Base-by-base conservation (phyloP, 2,888 invertebrate species). In the Euplexia lucipara region DNA sequence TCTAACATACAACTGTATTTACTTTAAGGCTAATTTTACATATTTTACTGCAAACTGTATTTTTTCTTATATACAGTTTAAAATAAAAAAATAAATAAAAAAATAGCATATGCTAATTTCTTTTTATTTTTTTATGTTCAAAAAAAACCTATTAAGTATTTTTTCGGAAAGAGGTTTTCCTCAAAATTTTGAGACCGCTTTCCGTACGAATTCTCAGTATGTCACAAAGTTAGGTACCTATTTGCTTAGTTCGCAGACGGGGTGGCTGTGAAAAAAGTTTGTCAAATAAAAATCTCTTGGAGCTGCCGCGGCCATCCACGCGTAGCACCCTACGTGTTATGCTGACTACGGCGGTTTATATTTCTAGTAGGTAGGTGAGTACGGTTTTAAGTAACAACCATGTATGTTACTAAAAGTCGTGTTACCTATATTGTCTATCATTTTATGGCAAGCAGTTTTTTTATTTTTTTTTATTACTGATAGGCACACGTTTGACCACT, bases 181-280 rank as follows among this genome's bases (percentile, higher is more conserved):
- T 12, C 16, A 16, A 7, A n/a, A 16, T 39, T 10, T n/a, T 22
- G 12, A 41, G 9, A 10, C 32, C 22, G 61, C 16, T 62, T 16
- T 62, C 58, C 44, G 16, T 58, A 49, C 60, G 59, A 18, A 32
- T 32, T 1, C 2, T 0, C 86, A 14, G 84, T 89, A 71, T 87
- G 88, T 88, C 66, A 61, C 70, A 60, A 73, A 82, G 79, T 85
- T 86, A 88, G 88, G 89, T 94, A 69, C 68, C 74, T 74, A 91
- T 94, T 93, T 94, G 94, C 94, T 92, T 92, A 93, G 93, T 92
- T 90, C 80, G 93, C 93, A 94, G 93, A 93, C 94, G 86, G 93
- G 93, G 92, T 91, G 92, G 90, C 81, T 82, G 84, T 84, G 88
- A 87, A 91, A 94, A 94, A 93, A 94, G 92, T 92, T 92, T 86